Percentiles rank a stretch among this genome's conserved stretches.
phyloP scores from a whole-genome alignment of 2,888 invertebrate genomes.

The Nudaria mundana region DNA sequence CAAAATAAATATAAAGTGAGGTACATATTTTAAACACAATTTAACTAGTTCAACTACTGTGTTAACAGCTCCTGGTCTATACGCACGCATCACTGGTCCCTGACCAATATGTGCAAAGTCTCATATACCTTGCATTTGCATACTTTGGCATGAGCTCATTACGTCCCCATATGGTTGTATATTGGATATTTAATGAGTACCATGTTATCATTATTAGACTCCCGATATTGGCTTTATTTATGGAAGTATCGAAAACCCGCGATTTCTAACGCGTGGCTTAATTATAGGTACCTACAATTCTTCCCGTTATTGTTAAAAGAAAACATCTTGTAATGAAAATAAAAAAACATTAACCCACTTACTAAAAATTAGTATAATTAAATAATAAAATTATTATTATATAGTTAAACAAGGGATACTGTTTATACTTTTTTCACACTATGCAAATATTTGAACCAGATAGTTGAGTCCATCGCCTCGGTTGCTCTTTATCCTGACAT shows the following conservation, averaged over 20 bases:
- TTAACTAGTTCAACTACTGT: too few species aligned
- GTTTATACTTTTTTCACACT: not conserved
- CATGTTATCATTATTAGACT: slow-evolving; percentile 9
- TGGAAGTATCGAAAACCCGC: not conserved
- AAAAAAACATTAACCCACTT: too few species aligned
- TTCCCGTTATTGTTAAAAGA: too few species aligned
- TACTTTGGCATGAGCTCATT: slow-evolving; percentile 53
- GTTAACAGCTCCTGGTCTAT: slow-evolving; percentile 39
- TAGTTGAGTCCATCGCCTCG: slow-evolving; percentile 56
- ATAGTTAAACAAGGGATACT: too few species aligned
- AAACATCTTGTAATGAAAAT: too few species aligned
- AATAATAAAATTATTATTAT: too few species aligned
- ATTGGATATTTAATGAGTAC: slow-evolving; percentile 32
- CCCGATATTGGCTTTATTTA: not conserved
- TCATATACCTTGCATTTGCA: slow-evolving; percentile 59
- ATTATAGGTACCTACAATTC: too few species aligned
- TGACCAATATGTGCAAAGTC: slow-evolving; percentile 57
- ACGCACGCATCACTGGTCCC: slow-evolving; percentile 51
- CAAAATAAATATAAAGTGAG: too few species aligned
- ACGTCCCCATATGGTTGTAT: slow-evolving; percentile 30
- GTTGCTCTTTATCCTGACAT: slow-evolving; percentile 57
- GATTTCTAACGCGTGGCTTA: too few species aligned
- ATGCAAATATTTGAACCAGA: slow-evolving; percentile 41
- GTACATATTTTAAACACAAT: too few species aligned
- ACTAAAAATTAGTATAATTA: too few species aligned